phyloP scores from a whole-genome alignment of 2,113 vertebrate genomes.

The Nesogale talazaci region DNA sequence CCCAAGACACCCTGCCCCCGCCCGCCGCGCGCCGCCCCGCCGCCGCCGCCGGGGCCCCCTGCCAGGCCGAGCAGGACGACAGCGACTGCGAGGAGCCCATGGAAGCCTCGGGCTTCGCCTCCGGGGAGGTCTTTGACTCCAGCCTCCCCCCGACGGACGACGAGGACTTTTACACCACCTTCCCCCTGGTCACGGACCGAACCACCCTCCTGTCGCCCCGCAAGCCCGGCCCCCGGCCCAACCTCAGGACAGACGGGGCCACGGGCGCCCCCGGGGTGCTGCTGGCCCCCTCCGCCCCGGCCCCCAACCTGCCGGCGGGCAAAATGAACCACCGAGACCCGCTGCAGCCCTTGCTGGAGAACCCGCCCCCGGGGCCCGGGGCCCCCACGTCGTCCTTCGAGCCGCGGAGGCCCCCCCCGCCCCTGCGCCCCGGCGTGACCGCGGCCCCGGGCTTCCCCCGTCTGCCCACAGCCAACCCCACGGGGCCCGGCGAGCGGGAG shows the following conservation, averaged over 20 bases:
- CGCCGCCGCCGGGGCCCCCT: constrained; percentile 85
- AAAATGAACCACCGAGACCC: constrained; percentile 95
- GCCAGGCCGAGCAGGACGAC: constrained; percentile 94
- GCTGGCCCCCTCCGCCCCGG: constrained; percentile 87
- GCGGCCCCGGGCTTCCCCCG: constrained; percentile 93
- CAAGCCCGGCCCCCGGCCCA: constrained; percentile 87
- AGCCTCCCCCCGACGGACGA: constrained; percentile 94
- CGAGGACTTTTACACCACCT: constrained; percentile 96
- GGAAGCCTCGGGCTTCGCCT: constrained; percentile 95
- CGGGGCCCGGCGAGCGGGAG: constrained; percentile 91
- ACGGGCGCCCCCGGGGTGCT: constrained; percentile 84
- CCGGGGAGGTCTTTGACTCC: constrained; percentile 92
- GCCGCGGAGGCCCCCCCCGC: constrained; percentile 87
- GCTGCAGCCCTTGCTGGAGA: constrained; percentile 87
- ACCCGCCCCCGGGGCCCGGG: constrained; percentile 90
- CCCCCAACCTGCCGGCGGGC: constrained; percentile 91
- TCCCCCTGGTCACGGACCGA: constrained; percentile 95
- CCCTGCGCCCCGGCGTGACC: constrained; percentile 91
- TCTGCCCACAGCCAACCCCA: constrained; percentile 96
- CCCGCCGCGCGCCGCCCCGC: constrained; percentile 80
- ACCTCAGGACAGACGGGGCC: constrained; percentile 85
- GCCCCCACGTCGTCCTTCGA: constrained; percentile 92
- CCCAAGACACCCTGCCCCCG: constrained; percentile 90
- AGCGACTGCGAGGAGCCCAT: constrained; percentile 93
- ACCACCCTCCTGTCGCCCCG: constrained; percentile 90